These are phyloP conservation scores for Geodia barretti DNA, from an alignment of 37 sponge, comb jelly and placozoan genomes.

Conservation along the genomic window DNA sequence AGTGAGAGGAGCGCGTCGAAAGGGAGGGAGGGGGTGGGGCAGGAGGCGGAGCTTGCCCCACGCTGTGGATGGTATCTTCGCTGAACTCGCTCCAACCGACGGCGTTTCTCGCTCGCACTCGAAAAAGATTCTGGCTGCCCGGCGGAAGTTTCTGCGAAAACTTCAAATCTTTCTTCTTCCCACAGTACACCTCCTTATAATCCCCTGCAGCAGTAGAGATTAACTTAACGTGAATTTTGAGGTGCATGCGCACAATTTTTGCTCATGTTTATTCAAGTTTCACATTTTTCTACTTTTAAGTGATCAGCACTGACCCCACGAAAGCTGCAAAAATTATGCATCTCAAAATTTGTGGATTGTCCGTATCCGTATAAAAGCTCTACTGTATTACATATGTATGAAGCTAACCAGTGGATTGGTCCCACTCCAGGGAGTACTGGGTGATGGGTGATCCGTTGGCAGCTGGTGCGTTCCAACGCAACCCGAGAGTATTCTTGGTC, in stretches of 20 bases:
- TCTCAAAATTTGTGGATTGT: too few relatives aligned
- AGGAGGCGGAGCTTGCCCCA: constrained; percentile 43
- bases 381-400: too few relatives aligned
- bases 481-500: constrained; percentile 48
- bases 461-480: constrained; percentile 64
- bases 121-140: constrained; percentile 23
- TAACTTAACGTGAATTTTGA: not conserved
- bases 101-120: constrained; percentile 54
- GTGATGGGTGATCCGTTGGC: constrained; percentile 72
- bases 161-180: constrained; percentile 60
- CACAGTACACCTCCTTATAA: constrained; percentile 33
- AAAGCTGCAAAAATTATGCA: too few relatives aligned
- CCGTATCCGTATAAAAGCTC: too few relatives aligned
- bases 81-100: constrained; percentile 54
- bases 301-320: too few relatives aligned
- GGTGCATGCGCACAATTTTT: not conserved
- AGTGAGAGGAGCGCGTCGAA: not conserved
- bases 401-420: constrained; percentile 4
- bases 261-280: too few relatives aligned
- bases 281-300: too few relatives aligned
- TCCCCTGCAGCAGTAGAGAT: constrained; percentile 20
- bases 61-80: constrained; percentile 32
- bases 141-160: constrained; percentile 29
- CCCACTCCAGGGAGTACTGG: constrained; percentile 69
- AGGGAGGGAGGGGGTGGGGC: constrained; percentile 47